Conservation (phyloP, 1,140 invertebrate species). For the Acromyrmex charruanus region DNA sequence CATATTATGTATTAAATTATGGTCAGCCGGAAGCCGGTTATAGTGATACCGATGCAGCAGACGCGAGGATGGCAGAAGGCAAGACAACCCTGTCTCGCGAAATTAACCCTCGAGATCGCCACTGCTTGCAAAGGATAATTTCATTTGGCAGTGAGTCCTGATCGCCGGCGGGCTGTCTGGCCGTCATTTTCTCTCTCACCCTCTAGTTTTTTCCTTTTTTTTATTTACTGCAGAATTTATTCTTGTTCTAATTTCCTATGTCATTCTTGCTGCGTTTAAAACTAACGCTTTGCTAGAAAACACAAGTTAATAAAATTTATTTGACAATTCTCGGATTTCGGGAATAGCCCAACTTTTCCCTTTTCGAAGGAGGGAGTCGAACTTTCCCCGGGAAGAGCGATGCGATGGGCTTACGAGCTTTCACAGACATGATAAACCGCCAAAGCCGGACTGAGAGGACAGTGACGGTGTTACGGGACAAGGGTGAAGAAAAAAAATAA, state of each 20-base stretch:
- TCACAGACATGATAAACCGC: conserved; percentile 77
- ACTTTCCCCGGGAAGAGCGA: conserved; percentile 15
- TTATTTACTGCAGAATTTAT: conserved; percentile 65
- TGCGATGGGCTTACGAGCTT: conserved; percentile 65
- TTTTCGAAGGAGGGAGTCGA: conserved; percentile 74
- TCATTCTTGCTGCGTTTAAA: neutral
- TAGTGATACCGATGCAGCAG: conserved; percentile 35
- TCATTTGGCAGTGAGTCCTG: conserved; percentile 81
- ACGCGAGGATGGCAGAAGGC: neutral
- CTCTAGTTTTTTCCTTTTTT: conserved; percentile 1
- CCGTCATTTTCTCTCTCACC: conserved; percentile 42
- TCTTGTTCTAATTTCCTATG: neutral
- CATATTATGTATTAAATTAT: conserved; percentile 55
- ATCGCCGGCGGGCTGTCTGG: conserved; percentile 47
- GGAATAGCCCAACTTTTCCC: conserved; percentile 69
- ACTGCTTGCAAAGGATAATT: conserved; percentile 82
- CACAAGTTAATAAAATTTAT: conserved; percentile 80
- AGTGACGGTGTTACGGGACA: conserved; percentile 61
- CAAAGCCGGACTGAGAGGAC: conserved; percentile 44
- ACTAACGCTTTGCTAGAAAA: neutral
- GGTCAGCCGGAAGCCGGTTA: conserved; percentile 30
- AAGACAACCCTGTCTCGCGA: conserved; percentile 44
- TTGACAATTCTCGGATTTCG: conserved; percentile 78
- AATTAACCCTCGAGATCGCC: conserved; percentile 78
- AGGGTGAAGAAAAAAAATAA: conserved; percentile 79